These are phyloP conservation scores for Temnothorax rugatulus DNA, from an alignment of 2,888 invertebrate genomes.

Conservation along the genomic window DNA sequence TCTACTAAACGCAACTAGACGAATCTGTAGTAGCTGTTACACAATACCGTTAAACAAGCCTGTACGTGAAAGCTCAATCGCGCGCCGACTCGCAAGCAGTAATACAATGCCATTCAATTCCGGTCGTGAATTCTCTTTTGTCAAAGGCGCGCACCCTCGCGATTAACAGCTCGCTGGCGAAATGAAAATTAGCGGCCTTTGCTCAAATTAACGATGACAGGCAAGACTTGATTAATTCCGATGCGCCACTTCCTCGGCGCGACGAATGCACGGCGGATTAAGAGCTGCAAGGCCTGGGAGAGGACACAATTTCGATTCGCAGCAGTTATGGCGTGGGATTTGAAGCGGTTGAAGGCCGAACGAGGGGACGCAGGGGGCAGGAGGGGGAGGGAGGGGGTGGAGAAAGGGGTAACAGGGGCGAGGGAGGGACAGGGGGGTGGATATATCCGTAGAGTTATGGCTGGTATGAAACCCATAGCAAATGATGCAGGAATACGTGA, in stretches of 20 bases:
- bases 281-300: conserved; percentile 63
- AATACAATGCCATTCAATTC: conserved; percentile 45
- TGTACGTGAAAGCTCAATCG: conserved; percentile 44
- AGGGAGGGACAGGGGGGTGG: conserved; percentile 57
- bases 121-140: conserved; percentile 39
- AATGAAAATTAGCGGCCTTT: conserved; percentile 64
- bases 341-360: conserved; percentile 42
- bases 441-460: conserved; percentile 84
- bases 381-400: not conserved
- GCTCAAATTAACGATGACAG: conserved; percentile 52
- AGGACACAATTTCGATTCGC: conserved; percentile 50
- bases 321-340: conserved; percentile 40
- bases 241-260: conserved; percentile 48
- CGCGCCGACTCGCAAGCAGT: conserved; percentile 13
- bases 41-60: conserved; percentile 36
- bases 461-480: conserved; percentile 86
- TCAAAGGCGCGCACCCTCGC: conserved; percentile 27
- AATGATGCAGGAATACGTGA: conserved; percentile 85
- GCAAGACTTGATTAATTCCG: conserved; percentile 71
- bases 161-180: conserved; percentile 63
- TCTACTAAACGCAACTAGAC: conserved; percentile 12
- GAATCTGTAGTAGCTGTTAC: conserved; percentile 15
- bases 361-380: not conserved
- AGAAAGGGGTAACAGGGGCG: conserved; percentile 17
- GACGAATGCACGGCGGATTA: conserved; percentile 77